These are phyloP conservation scores for Podabrus alpinus DNA, from an alignment of 2,888 invertebrate species.

Conservation along the genomic window DNA sequence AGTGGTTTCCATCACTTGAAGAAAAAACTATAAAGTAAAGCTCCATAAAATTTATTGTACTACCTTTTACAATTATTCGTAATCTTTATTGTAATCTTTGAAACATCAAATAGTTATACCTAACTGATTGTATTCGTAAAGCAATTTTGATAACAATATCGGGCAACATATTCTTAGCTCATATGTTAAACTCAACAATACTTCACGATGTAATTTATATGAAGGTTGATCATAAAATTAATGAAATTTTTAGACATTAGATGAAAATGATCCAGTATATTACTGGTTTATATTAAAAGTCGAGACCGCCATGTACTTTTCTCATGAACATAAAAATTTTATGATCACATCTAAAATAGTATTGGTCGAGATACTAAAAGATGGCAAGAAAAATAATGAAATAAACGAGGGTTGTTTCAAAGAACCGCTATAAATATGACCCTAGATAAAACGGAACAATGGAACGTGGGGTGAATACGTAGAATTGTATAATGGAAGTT, in stretches of 20 bases:
- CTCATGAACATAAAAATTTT: slow-evolving; percentile 28
- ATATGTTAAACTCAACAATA: not conserved
- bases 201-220: slow-evolving; percentile 24
- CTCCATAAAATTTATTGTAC: not conserved
- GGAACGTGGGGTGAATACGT: slow-evolving; percentile 25
- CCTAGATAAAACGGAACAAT: slow-evolving; percentile 16
- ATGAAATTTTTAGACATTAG: slow-evolving; percentile 25
- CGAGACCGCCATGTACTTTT: slow-evolving; percentile 34
- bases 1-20: too few relatives aligned
- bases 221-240: slow-evolving; percentile 25
- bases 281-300: slow-evolving; percentile 27
- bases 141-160: not conserved
- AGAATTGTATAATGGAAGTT: not conserved
- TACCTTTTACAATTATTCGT: not conserved
- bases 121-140: not conserved
- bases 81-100: not conserved
- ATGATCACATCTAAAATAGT: slow-evolving; percentile 16
- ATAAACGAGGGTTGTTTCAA: slow-evolving; percentile 19
- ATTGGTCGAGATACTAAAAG: slow-evolving; percentile 25
- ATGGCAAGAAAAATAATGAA: slow-evolving; percentile 25
- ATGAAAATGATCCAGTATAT: slow-evolving; percentile 29
- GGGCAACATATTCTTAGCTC: not conserved
- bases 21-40: not conserved
- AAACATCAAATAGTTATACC: not conserved
- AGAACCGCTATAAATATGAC: slow-evolving; percentile 24